phyloP scores from a whole-genome alignment of 2,113 vertebrate species.

The Cynoglossus semilaevis region DNA sequence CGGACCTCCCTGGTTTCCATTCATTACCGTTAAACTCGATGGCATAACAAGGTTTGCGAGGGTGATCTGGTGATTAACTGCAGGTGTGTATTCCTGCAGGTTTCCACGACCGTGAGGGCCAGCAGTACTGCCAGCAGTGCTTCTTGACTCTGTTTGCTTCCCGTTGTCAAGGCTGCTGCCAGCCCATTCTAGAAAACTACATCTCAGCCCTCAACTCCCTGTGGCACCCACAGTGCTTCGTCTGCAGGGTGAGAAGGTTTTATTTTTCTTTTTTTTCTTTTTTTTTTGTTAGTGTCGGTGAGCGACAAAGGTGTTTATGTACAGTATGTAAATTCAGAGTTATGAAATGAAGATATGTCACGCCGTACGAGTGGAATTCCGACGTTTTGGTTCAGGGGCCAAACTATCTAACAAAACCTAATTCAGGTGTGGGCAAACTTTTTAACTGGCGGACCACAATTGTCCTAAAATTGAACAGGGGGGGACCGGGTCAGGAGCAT shows the following conservation, averaged over 20 bases:
- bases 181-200: slow-evolving; percentile 91
- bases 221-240: slow-evolving; percentile 90
- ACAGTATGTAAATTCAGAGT: not conserved
- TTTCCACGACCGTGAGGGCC: slow-evolving; percentile 89
- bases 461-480: too few relatives aligned
- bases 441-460: too few relatives aligned
- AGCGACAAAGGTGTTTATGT: too few relatives aligned
- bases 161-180: slow-evolving; percentile 84
- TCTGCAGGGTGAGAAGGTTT: slow-evolving; percentile 79
- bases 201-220: slow-evolving; percentile 88
- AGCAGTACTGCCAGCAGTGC: slow-evolving; percentile 89
- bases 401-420: too few relatives aligned
- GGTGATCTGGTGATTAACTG: not conserved
- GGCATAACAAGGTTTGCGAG: too few relatives aligned
- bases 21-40: too few relatives aligned
- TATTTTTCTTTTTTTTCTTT: slow-evolving; percentile 5
- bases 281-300: not conserved
- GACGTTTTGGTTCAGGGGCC: too few relatives aligned
- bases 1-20: too few relatives aligned
- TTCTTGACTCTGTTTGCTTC: slow-evolving; percentile 88
- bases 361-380: too few relatives aligned
- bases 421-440: too few relatives aligned
- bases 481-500: too few relatives aligned
- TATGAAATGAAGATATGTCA: too few relatives aligned
- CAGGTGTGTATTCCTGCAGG: slow-evolving; percentile 68